A percentile compares a stretch with the other conserved stretches of the same genome.
phyloP scores from a whole-genome alignment of 2,888 invertebrate species.

The Papilio protenor region DNA sequence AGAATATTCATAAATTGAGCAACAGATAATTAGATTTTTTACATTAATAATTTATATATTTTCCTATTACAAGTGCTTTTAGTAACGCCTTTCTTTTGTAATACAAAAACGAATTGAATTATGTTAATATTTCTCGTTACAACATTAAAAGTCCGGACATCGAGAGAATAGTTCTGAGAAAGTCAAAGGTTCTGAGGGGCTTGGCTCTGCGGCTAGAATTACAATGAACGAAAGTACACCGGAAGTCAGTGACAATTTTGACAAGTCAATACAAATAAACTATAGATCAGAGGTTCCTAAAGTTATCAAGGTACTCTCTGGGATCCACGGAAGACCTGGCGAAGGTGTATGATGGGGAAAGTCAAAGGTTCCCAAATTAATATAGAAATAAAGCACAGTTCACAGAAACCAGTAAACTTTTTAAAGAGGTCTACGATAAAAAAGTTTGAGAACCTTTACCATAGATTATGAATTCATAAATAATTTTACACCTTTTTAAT shows the following conservation, averaged over 20 bases:
- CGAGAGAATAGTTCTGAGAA: slow-evolving; percentile 30
- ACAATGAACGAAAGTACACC: slow-evolving; percentile 71
- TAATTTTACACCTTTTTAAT: slow-evolving; percentile 32
- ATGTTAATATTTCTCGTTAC: slow-evolving; percentile 30
- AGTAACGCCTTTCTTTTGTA: slow-evolving; percentile 13
- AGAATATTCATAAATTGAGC: too few species aligned
- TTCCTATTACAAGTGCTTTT: background rate
- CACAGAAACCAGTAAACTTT: too few species aligned
- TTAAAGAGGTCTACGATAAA: too few species aligned
- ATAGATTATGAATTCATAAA: slow-evolving; percentile 13
- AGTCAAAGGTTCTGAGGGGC: slow-evolving; percentile 35
- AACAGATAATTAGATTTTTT: too few species aligned
- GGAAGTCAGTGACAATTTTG: slow-evolving; percentile 59
- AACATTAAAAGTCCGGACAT: slow-evolving; percentile 26
- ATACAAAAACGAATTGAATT: background rate
- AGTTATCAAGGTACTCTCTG: too few species aligned
- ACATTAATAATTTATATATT: background rate
- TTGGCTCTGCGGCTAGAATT: slow-evolving; percentile 55
- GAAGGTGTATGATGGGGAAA: too few species aligned
- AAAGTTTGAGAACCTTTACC: background rate
- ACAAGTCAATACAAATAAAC: slow-evolving; percentile 42
- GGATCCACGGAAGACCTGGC: too few species aligned
- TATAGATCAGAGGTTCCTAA: too few species aligned
- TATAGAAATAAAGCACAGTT: too few species aligned
- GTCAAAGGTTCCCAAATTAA: too few species aligned